A percentile compares a stretch with the other conserved stretches of the same genome.
Conservation (phyloP, 2,888 invertebrate species). For the Chorisops tibialis region DNA sequence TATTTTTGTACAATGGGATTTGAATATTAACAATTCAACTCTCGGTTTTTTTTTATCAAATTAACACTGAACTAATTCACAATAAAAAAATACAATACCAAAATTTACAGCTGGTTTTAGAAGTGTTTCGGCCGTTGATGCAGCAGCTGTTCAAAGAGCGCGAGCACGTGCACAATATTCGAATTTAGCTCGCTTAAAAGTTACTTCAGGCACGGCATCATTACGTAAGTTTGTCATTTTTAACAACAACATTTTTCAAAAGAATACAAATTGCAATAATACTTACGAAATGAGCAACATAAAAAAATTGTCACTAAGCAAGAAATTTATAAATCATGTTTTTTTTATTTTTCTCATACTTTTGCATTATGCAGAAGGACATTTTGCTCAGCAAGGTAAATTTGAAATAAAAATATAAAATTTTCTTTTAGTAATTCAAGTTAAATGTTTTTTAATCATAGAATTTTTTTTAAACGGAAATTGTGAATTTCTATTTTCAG, state of each 20-base stretch:
- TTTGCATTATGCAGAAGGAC: slow-evolving; percentile 56
- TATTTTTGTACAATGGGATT: not conserved
- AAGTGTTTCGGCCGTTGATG: slow-evolving; percentile 91
- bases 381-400: slow-evolving; percentile 64
- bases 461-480: not conserved
- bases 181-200: slow-evolving; percentile 72
- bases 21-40: not conserved
- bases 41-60: not conserved
- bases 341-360: slow-evolving; percentile 36
- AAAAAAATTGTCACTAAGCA: slow-evolving; percentile 13
- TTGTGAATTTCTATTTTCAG: slow-evolving; percentile 46
- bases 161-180: slow-evolving; percentile 80
- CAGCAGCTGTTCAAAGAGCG: slow-evolving; percentile 85
- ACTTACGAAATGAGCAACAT: not conserved
- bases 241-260: not conserved
- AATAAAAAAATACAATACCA: not conserved
- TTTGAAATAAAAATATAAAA: not conserved
- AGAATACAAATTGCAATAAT: not conserved
- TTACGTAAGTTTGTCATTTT: slow-evolving; percentile 60
- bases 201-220: slow-evolving; percentile 61
- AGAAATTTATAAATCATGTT: slow-evolving; percentile 21
- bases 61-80: not conserved
- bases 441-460: not conserved
- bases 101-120: slow-evolving; percentile 58
- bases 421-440: no score